Conservation (phyloP, 2,797 vertebrate genomes). For the Notolepis coatsorum region DNA sequence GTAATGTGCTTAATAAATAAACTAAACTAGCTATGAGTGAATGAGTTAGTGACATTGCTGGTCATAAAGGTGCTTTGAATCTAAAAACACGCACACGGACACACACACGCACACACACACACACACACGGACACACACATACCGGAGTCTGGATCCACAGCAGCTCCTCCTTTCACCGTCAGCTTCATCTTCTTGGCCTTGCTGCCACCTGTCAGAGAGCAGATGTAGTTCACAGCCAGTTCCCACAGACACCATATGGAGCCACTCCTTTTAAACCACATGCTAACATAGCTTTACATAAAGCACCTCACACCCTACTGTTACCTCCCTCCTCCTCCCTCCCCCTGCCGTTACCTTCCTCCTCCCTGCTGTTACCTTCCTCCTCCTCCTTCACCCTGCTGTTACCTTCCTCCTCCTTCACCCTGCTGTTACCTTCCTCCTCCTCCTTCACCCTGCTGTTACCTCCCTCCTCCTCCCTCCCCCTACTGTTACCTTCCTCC, state of each 20-base stretch:
- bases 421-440: too few relatives aligned
- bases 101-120: neutral
- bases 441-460: too few relatives aligned
- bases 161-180: conserved; percentile 97
- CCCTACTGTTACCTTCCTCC: too few relatives aligned
- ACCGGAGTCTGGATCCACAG: conserved; percentile 97
- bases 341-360: conserved; percentile 86
- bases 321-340: conserved; percentile 85
- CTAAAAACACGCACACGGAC: neutral
- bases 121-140: conserved; percentile 27
- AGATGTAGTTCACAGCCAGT: neutral
- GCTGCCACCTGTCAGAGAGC: conserved; percentile 80
- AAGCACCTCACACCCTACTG: too few relatives aligned
- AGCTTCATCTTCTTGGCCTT: conserved; percentile 98
- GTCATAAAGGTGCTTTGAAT: too few relatives aligned
- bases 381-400: too few relatives aligned
- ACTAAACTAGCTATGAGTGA: neutral
- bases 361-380: too few relatives aligned
- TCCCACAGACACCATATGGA: neutral
- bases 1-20: neutral
- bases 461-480: too few relatives aligned
- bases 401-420: too few relatives aligned
- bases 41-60: too few relatives aligned
- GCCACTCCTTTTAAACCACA: neutral
- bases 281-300: too few relatives aligned